Base-by-base conservation (phyloP, 2,888 invertebrate species). In the Zygothrica quintamaculata region DNA sequence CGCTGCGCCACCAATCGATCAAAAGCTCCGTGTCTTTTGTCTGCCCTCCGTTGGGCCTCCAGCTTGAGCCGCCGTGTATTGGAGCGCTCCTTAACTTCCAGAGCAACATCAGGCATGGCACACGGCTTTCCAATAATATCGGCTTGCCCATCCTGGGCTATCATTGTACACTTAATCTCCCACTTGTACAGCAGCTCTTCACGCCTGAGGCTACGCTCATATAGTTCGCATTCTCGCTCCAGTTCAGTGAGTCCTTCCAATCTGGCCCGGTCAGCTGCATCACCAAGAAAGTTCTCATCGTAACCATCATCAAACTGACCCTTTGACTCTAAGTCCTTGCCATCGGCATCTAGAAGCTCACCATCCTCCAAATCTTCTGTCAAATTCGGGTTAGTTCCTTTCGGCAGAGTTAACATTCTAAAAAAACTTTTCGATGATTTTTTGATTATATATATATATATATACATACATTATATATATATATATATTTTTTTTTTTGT, bases 141-240 rank as follows among this genome's bases (percentile, higher is more conserved):
- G 9, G 6, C 11, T 3, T 0, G 5, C 1, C 26, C 43, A 1
- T 52, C 34, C 8, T 34, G 42, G 1, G 22, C 11, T 8, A 43
- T 1, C n/a, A 59, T 42, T 8, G 11, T 6, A 1, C 26, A 43
- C 11, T 44, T 34, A 5, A 65, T 59, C 13, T 29, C 12, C 51
- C 55, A 61, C 22, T 53, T 58, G 1, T 40, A 36, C 0, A 16
- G 18, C 12, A 65, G 25, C 4, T 72, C 50, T 13, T 68, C 60
- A 0, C 61, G 59, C 9, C 26, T 42, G 4, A 67, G 0, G 7
- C 51, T 39, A 0, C 67, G 59, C 13, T 60, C 42, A 11, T 39
- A 67, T 3, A 74, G 11, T 16, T 67, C 57, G 3, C 34, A 26
- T 34, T 74, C 67, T 0, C 75, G 42, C 13, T 59, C 43, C 8